phyloP scores from a whole-genome alignment of 2,888 invertebrate species.

The Andricus curvator region DNA sequence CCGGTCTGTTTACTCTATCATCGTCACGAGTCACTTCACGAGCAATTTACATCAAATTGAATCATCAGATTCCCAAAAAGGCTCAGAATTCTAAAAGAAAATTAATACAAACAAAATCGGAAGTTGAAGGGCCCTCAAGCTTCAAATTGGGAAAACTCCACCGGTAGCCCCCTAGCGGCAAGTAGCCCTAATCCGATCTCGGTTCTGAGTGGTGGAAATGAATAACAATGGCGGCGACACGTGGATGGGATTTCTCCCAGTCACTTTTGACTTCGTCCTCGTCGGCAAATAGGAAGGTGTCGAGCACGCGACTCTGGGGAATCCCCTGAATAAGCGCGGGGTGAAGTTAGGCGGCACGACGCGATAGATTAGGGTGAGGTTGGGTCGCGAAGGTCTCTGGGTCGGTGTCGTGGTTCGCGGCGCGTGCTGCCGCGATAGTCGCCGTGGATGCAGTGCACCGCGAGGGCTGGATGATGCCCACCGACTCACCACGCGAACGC shows the following conservation, averaged over 20 bases:
- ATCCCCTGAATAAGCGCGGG: constrained; percentile 35
- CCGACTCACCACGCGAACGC: constrained; percentile 36
- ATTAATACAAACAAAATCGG: not conserved
- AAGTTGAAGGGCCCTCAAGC: not conserved
- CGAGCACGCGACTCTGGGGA: constrained; percentile 31
- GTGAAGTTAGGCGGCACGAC: constrained; percentile 40
- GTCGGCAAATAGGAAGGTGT: constrained; percentile 24
- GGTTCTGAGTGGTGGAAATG: not conserved
- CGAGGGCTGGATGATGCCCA: constrained; percentile 45
- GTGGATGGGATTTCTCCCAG: constrained; percentile 8
- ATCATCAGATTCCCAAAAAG: not conserved
- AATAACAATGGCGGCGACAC: constrained; percentile 25
- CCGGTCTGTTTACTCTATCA: constrained; percentile 34
- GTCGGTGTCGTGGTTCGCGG: constrained; percentile 51
- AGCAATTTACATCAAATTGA: constrained; percentile 23
- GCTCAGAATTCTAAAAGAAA: not conserved
- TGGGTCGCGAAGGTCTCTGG: constrained; percentile 47
- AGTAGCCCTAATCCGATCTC: not conserved
- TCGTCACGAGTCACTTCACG: constrained; percentile 33
- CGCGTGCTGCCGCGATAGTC: constrained; percentile 69
- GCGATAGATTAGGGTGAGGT: constrained; percentile 52
- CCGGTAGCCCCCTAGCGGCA: not conserved
- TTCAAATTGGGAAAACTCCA: not conserved
- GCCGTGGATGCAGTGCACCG: constrained; percentile 69
- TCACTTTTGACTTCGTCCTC: constrained; percentile 9